A percentile compares a stretch with the other conserved stretches of the same genome.
Evolutionary conservation across 2,888 invertebrate genomes (phyloP).

Genomic region (Seira musarum): DNA sequence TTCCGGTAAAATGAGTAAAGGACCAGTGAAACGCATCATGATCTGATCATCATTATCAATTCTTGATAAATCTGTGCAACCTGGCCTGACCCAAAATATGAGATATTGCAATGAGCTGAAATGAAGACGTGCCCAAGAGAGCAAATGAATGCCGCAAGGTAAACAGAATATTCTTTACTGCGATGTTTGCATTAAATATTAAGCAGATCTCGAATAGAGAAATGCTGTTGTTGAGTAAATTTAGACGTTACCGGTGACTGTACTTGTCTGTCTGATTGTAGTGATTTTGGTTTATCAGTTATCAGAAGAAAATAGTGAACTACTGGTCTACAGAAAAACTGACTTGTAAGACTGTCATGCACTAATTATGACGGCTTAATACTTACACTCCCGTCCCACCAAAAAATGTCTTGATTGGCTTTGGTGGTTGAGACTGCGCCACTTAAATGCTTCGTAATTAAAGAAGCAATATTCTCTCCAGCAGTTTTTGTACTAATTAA

Average conservation of each 20-base stretch:
- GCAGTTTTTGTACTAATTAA: background rate
- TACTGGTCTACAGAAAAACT: constrained; percentile 3
- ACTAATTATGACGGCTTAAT: constrained; percentile 18
- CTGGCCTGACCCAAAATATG: constrained; percentile 14
- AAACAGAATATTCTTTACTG: background rate
- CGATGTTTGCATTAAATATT: constrained; percentile 6
- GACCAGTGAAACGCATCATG: too few species aligned
- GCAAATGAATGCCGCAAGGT: constrained; percentile 17
- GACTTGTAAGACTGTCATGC: constrained; percentile 6
- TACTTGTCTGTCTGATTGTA: too few species aligned
- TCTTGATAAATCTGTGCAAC: background rate
- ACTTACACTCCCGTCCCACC: background rate
- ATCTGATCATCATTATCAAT: too few species aligned
- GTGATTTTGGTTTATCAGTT: background rate
- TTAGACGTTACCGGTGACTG: too few species aligned
- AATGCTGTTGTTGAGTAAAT: background rate
- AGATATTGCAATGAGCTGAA: constrained; percentile 16
- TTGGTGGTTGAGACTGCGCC: background rate
- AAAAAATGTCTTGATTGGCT: constrained; percentile 1
- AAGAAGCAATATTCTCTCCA: constrained; percentile 1
- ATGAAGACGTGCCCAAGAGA: constrained; percentile 17
- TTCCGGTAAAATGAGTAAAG: too few species aligned
- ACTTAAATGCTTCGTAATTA: constrained; percentile 13
- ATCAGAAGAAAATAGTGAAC: background rate
- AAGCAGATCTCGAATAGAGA: background rate